phyloP scores from a whole-genome alignment of 2,797 vertebrate species.

The Sardinella longiceps region DNA sequence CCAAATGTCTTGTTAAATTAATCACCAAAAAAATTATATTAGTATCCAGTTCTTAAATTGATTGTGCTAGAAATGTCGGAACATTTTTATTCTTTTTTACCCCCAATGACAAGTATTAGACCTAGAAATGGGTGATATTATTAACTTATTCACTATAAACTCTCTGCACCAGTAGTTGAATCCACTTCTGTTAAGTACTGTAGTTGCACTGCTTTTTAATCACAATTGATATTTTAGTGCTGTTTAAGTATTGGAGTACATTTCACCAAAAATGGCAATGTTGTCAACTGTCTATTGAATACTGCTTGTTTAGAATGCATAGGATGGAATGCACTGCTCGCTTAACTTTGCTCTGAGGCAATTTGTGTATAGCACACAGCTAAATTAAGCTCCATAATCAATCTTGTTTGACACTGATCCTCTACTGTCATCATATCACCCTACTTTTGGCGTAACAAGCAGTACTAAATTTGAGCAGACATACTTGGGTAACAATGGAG shows the following conservation, averaged over 20 bases:
- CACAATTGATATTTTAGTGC: background rate
- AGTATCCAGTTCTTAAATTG: background rate
- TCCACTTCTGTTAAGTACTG: too few relatives aligned
- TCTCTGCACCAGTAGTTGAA: background rate
- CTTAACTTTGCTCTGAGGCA: slow-evolving; percentile 15
- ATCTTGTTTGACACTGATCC: slow-evolving; percentile 40
- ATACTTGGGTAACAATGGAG: slow-evolving; percentile 45
- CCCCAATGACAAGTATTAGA: background rate
- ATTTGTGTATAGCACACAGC: background rate
- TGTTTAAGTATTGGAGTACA: background rate
- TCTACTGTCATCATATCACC: slow-evolving; percentile 29
- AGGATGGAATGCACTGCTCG: background rate
- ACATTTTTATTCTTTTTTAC: background rate
- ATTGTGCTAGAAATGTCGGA: background rate
- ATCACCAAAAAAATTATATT: too few relatives aligned
- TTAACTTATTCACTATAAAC: too few relatives aligned
- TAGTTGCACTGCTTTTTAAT: background rate
- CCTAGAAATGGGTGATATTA: background rate
- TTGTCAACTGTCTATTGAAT: background rate
- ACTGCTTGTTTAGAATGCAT: background rate
- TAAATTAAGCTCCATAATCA: slow-evolving; percentile 44
- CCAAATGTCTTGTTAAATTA: background rate
- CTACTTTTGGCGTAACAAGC: slow-evolving; percentile 25
- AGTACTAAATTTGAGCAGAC: slow-evolving; percentile 47
- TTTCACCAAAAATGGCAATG: background rate